Percentiles rank a stretch among this genome's conserved stretches.
These are phyloP conservation scores for Labeo calbasu DNA, from an alignment of 2,797 vertebrate species.

Conservation along the genomic window DNA sequence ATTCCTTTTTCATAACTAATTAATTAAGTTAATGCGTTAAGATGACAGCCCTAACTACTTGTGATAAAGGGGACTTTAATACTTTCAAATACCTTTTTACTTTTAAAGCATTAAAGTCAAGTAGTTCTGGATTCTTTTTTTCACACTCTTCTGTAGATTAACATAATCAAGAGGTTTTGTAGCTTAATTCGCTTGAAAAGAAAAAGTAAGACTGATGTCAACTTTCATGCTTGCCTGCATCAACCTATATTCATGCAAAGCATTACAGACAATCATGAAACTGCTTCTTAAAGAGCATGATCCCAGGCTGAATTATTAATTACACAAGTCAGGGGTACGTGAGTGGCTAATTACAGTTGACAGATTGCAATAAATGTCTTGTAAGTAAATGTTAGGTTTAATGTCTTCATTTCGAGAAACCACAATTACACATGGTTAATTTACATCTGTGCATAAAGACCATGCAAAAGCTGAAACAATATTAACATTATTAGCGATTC, in stretches of 20 bases:
- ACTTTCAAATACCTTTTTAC: too few species aligned
- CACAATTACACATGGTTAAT: constrained; percentile 74
- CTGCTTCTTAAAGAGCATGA: constrained; percentile 70
- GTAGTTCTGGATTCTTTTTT: too few species aligned
- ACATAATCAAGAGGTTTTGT: constrained; percentile 20
- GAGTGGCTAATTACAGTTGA: constrained; percentile 78
- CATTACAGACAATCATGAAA: constrained; percentile 65
- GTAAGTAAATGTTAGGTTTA: constrained; percentile 72
- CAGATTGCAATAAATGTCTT: constrained; percentile 70
- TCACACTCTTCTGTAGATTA: neutral
- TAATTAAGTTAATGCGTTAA: too few species aligned
- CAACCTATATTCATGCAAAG: constrained; percentile 42
- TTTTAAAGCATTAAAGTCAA: too few species aligned
- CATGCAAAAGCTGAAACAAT: constrained; percentile 50
- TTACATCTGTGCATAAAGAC: constrained; percentile 62
- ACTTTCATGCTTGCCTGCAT: constrained; percentile 51
- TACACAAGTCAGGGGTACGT: constrained; percentile 72
- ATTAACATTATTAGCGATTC: constrained; percentile 29
- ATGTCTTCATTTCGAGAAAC: constrained; percentile 65
- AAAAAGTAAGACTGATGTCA: constrained; percentile 46
- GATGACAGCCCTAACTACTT: too few species aligned
- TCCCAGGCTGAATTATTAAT: constrained; percentile 76
- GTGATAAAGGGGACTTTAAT: too few species aligned
- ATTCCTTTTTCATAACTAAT: too few species aligned
- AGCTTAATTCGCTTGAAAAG: constrained; percentile 24